phyloP scores from a whole-genome alignment of 2,888 invertebrate genomes.

The Alcis repandata region DNA sequence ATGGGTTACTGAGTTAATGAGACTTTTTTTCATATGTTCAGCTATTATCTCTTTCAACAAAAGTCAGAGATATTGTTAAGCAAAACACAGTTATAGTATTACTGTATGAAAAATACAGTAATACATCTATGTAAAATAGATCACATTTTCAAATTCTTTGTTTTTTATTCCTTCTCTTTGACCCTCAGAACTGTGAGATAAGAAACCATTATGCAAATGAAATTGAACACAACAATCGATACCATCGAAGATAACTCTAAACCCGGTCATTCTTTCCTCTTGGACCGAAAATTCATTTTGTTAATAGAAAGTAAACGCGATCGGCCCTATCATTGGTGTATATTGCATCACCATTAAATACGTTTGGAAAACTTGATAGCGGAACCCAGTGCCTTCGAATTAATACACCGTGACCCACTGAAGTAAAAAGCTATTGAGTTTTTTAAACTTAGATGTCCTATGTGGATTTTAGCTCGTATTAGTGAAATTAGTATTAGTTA shows the following conservation, averaged over 20 bases:
- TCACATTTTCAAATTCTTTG: background rate
- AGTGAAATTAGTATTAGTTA: too few species aligned
- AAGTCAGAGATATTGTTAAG: too few species aligned
- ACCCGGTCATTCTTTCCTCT: conserved; percentile 6
- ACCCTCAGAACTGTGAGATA: background rate
- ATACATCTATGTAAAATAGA: too few species aligned
- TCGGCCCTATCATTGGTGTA: conserved; percentile 31
- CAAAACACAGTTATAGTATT: too few species aligned
- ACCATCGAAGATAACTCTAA: conserved; percentile 2
- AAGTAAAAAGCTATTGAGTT: too few species aligned
- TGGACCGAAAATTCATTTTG: conserved; percentile 27
- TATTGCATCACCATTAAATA: conserved; percentile 30
- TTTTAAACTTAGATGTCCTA: too few species aligned
- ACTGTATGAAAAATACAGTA: too few species aligned
- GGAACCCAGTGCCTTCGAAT: conserved; percentile 8
- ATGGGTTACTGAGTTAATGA: too few species aligned
- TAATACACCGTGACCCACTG: background rate
- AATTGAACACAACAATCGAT: conserved; percentile 15
- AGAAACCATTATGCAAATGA: conserved; percentile 1
- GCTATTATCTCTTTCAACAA: too few species aligned
- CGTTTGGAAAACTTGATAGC: conserved; percentile 20
- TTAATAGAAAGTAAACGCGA: conserved; percentile 36
- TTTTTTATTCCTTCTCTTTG: background rate
- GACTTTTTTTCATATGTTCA: too few species aligned
- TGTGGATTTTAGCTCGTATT: too few species aligned